Percentiles rank a stretch among this genome's conserved stretches.
Conservation (phyloP, 2,113 vertebrate species). For the Spermophilus dauricus region DNA sequence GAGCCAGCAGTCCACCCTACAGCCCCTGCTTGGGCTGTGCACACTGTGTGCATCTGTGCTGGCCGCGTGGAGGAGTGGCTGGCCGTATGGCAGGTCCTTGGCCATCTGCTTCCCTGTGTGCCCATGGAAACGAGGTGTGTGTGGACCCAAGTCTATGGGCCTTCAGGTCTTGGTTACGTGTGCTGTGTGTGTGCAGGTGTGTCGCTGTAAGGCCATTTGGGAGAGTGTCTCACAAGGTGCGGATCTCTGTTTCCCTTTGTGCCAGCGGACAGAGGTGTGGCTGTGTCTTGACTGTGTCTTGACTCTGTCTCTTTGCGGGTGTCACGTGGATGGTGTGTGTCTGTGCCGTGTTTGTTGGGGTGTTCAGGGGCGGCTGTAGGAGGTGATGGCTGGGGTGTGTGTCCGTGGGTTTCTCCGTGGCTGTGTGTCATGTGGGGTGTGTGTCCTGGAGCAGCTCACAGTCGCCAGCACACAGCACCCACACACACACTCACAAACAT, state of each 20-base stretch:
- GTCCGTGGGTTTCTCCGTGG: not conserved
- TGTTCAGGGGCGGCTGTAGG: not conserved
- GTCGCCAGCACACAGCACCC: not conserved
- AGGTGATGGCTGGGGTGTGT: not conserved
- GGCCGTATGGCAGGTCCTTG: not conserved
- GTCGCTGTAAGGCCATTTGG: not conserved
- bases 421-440: not conserved
- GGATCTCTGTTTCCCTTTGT: not conserved
- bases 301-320: not conserved
- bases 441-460: no score
- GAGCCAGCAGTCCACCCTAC: not conserved
- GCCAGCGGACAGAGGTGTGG: not conserved
- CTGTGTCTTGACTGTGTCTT: no score
- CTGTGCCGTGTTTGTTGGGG: not conserved
- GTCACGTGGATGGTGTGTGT: not conserved
- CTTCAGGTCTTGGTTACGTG: not conserved
- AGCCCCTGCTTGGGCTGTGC: rapidly evolving
- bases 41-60: no score
- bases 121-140: not conserved
- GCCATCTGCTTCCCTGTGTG: not conserved
- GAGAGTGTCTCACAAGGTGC: not conserved
- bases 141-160: not conserved
- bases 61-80: not conserved
- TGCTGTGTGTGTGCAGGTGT: no score
- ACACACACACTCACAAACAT: not conserved